These are phyloP conservation scores for Panorpa germanica DNA, from an alignment of 2,888 invertebrate species.

Conservation along the genomic window DNA sequence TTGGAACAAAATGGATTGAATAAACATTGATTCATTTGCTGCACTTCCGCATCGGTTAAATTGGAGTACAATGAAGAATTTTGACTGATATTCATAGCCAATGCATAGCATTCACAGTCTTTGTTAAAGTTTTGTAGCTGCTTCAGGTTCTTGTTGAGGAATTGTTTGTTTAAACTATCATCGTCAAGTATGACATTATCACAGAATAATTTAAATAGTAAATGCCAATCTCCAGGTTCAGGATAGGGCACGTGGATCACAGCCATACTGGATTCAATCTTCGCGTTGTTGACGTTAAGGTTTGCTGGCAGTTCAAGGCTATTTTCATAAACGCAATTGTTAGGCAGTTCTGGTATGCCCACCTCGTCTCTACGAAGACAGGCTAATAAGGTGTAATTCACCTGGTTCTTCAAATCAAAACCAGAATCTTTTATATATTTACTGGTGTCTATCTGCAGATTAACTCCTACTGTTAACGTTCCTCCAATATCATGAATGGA, in stretches of 20 bases:
- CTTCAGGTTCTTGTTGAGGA: no score
- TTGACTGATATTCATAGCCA: no score
- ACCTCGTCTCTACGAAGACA: constrained; percentile 38
- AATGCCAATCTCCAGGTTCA: constrained; percentile 66
- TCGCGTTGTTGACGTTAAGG: constrained; percentile 42
- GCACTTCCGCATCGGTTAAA: no score
- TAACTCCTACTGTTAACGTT: constrained; percentile 50
- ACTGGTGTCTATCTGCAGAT: constrained; percentile 35
- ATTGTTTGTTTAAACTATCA: no score
- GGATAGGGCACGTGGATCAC: constrained; percentile 61
- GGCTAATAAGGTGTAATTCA: constrained; percentile 33
- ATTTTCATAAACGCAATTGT: constrained; percentile 36
- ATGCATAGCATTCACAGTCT: no score
- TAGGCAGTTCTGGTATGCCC: constrained; percentile 39
- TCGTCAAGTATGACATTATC: no score
- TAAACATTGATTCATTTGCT: no score
- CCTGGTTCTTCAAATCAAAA: no score
- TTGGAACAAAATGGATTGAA: no score
- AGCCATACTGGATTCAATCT: constrained; percentile 37
- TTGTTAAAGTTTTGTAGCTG: no score
- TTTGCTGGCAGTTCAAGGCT: constrained; percentile 32
- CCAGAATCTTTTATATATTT: constrained; percentile 11
- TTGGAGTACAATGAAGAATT: no score
- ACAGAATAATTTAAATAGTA: constrained; percentile 53
- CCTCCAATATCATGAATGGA: constrained; percentile 64